Percentiles rank a stretch among this genome's conserved stretches.
These are phyloP conservation scores for Paramormyrops kingsleyae DNA, from an alignment of 2,113 vertebrate genomes.

Conservation along the genomic window DNA sequence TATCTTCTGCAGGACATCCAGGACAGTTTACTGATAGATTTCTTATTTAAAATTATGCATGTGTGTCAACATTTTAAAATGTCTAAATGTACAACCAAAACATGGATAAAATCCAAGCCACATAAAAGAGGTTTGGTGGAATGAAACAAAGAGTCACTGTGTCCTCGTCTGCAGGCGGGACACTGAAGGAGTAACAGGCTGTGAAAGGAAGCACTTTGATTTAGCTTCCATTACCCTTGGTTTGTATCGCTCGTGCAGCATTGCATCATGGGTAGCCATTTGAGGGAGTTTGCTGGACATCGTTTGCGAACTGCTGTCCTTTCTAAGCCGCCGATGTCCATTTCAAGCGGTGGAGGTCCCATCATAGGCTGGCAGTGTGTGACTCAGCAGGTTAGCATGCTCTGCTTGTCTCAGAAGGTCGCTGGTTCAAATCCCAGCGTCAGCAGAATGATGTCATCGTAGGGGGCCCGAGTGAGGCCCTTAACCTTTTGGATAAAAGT, in stretches of 20 bases:
- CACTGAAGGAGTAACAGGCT: background rate
- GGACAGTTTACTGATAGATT: background rate
- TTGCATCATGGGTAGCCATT: background rate
- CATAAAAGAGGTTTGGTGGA: background rate
- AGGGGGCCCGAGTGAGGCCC: background rate
- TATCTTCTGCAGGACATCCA: background rate
- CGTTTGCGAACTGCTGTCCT: background rate
- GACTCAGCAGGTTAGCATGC: background rate
- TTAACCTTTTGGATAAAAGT: background rate
- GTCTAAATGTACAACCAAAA: background rate
- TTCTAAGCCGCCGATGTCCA: background rate
- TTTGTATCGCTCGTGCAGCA: background rate
- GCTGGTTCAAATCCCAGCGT: background rate
- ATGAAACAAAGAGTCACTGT: background rate
- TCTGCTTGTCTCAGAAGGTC: background rate
- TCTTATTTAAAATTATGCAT: background rate
- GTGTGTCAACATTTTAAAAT: background rate
- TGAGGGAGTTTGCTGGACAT: background rate
- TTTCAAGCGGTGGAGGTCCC: background rate
- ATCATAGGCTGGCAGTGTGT: background rate
- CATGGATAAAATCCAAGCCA: background rate
- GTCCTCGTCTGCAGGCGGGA: background rate
- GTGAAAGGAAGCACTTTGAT: background rate
- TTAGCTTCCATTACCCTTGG: background rate
- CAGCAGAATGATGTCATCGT: background rate